phyloP scores from a whole-genome alignment of 1,140 invertebrate genomes.

The Drosophila ficusphila region DNA sequence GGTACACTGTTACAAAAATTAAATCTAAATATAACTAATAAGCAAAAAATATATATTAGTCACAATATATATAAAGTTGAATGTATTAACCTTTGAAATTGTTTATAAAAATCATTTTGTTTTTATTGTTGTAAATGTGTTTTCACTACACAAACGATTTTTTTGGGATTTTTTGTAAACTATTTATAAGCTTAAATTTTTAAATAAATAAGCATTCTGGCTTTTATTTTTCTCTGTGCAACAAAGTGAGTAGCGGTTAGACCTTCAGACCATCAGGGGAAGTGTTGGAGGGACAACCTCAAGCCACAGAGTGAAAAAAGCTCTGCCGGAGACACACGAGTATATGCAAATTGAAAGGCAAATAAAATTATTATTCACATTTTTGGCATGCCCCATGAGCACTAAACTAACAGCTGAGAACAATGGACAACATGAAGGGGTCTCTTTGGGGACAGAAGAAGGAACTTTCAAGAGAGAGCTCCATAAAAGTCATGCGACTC shows the following conservation, averaged over 20 bases:
- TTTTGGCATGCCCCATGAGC: slow-evolving; percentile 79
- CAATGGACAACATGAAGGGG: slow-evolving; percentile 63
- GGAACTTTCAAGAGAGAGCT: slow-evolving; percentile 13
- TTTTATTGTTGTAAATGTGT: not conserved
- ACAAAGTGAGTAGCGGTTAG: not conserved
- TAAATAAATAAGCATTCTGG: too few relatives aligned
- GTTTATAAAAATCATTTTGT: too few relatives aligned
- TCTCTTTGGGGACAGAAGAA: slow-evolving; percentile 10
- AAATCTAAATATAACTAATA: too few relatives aligned
- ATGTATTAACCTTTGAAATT: too few relatives aligned
- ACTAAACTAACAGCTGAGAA: slow-evolving; percentile 78
- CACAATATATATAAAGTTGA: not conserved
- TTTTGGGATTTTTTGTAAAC: too few relatives aligned
- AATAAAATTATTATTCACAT: slow-evolving; percentile 83
- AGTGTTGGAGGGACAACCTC: slow-evolving; percentile 19
- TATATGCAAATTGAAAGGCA: slow-evolving; percentile 75
- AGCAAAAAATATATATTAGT: not conserved
- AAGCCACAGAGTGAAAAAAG: slow-evolving; percentile 29
- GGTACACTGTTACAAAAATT: slow-evolving; percentile 3
- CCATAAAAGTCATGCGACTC: slow-evolving; percentile 40
- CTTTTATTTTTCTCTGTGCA: not conserved
- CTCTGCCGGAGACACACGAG: slow-evolving; percentile 44
- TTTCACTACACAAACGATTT: too few relatives aligned
- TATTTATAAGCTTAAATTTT: too few relatives aligned
- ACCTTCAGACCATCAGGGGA: not conserved